Percentiles rank a stretch among this genome's conserved stretches.
Evolutionary conservation across 2,113 vertebrate species (phyloP).

Genomic region (Hiodon tergisus): DNA sequence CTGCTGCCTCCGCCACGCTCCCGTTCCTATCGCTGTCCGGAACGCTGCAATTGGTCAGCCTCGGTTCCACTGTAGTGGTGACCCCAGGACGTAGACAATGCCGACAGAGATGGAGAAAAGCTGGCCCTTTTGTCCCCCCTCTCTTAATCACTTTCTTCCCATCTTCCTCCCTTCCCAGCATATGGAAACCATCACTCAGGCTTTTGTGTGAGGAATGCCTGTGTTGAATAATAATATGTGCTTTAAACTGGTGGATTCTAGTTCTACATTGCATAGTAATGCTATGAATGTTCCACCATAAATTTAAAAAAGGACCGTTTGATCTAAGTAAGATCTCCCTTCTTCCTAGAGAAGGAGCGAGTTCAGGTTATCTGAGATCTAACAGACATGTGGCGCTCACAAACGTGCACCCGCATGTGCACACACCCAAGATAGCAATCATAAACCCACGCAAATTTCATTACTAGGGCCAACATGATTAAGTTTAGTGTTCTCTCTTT

Average conservation of each 20-base stretch:
- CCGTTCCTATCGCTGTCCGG: conserved; percentile 38
- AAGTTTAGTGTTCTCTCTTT: no score
- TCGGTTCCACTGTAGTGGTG: no score
- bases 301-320: conserved; percentile 52
- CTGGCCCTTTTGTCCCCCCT: no score
- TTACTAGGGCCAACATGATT: no score
- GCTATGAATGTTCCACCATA: conserved; percentile 55
- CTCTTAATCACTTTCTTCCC: neutral
- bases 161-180: conserved; percentile 36
- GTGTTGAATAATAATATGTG: conserved; percentile 60
- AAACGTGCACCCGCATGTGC: conserved; percentile 2
- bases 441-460: no score
- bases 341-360: conserved; percentile 42
- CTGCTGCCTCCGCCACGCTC: conserved; percentile 4
- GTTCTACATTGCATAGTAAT: conserved; percentile 52
- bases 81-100: no score
- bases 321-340: conserved; percentile 52
- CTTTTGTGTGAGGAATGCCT: conserved; percentile 57
- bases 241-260: conserved; percentile 53
- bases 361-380: conserved; percentile 42
- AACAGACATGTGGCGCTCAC: neutral
- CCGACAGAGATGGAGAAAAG: neutral
- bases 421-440: conserved; percentile 13
- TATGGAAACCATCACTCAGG: conserved; percentile 62
- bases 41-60: neutral